phyloP scores from a whole-genome alignment of 2,888 invertebrate species.

The Pocota personata region DNA sequence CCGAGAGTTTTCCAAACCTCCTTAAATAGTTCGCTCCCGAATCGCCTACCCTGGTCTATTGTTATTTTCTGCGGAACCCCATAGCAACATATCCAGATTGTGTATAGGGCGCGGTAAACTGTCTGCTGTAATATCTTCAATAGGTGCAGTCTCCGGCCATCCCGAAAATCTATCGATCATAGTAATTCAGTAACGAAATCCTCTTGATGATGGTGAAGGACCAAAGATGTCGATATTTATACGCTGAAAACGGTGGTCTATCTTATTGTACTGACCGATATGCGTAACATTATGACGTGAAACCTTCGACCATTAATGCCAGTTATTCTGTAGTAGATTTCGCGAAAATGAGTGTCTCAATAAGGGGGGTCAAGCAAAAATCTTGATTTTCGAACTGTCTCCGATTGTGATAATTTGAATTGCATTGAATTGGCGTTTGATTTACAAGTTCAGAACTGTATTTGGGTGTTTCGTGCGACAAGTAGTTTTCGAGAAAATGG shows the following conservation, averaged over 20 bases:
- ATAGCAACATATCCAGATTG: slow-evolving; percentile 80
- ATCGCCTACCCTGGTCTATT: slow-evolving; percentile 79
- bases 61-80: slow-evolving; percentile 79
- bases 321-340: no score
- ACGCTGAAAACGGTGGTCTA: not conserved
- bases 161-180: slow-evolving; percentile 63
- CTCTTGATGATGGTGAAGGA: slow-evolving; percentile 78
- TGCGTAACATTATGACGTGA: not conserved
- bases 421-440: no score
- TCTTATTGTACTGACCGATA: not conserved
- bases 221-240: slow-evolving; percentile 79
- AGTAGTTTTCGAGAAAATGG: no score
- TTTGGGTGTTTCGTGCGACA: no score
- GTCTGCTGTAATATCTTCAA: slow-evolving; percentile 51
- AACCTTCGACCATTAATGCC: no score
- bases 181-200: slow-evolving; percentile 45
- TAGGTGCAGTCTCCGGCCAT: slow-evolving; percentile 74
- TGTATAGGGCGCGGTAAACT: slow-evolving; percentile 49
- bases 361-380: no score
- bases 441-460: no score
- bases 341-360: no score
- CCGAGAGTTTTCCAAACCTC: not conserved
- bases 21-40: not conserved
- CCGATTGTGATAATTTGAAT: no score
- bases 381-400: no score